Percentiles rank a stretch among this genome's conserved stretches.
Evolutionary conservation across 2,797 vertebrate genomes (phyloP).

Genomic region (Squalus acanthias): DNA sequence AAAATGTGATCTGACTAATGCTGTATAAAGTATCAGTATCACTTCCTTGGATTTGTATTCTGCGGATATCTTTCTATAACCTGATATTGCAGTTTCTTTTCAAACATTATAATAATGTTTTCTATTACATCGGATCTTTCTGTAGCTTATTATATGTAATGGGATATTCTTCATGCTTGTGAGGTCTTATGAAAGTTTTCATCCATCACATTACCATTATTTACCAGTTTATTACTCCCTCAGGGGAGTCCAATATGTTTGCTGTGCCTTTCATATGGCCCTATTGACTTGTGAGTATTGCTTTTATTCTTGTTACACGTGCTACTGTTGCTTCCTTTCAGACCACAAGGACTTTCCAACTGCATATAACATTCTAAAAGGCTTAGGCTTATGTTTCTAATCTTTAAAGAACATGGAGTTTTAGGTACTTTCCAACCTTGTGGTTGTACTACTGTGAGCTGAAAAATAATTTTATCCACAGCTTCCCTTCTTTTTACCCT

Average conservation of each 20-base stretch:
- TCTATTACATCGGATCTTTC: neutral
- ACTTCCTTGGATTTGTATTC: neutral
- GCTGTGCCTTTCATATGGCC: neutral
- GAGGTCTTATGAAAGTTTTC: neutral
- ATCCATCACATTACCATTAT: neutral
- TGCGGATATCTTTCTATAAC: neutral
- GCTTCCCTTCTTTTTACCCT: neutral
- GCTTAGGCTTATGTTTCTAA: neutral
- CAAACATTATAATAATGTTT: neutral
- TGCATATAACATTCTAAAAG: neutral
- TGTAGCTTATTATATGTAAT: neutral
- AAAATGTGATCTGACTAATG: neutral
- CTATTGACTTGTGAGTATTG: neutral
- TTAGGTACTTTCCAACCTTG: neutral
- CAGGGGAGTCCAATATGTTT: neutral
- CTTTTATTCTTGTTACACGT: neutral
- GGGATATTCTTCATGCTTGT: neutral
- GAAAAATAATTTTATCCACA: neutral
- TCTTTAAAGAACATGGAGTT: neutral
- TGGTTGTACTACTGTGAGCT: neutral
- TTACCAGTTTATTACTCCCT: slow-evolving; percentile 3
- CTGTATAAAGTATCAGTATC: neutral
- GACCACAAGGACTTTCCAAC: neutral
- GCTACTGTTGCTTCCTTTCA: neutral
- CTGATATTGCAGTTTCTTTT: neutral